phyloP scores from a whole-genome alignment of 1,140 invertebrate species.

The Pseudomyrmex gracilis region DNA sequence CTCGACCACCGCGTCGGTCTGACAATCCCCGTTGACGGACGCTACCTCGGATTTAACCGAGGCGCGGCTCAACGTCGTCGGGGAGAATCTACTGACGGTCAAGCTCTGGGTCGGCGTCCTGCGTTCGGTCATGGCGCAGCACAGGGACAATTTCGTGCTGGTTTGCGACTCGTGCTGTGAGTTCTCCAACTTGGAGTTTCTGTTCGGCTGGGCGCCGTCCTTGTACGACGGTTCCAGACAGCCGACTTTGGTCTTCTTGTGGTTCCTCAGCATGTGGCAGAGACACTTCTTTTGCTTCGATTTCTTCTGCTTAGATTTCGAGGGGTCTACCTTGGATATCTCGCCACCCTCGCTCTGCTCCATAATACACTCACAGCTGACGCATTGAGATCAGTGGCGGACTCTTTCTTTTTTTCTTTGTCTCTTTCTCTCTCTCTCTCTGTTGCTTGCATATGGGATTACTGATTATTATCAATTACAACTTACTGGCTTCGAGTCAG shows the following conservation, averaged over 20 bases:
- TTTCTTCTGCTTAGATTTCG: constrained; percentile 83
- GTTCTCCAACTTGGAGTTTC: constrained; percentile 78
- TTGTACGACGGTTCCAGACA: constrained; percentile 80
- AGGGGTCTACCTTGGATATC: constrained; percentile 74
- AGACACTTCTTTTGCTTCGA: constrained; percentile 75
- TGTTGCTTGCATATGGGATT: too few relatives aligned
- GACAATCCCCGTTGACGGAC: constrained; percentile 78
- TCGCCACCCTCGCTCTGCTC: constrained; percentile 72
- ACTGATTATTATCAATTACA: too few relatives aligned
- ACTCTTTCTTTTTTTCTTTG: too few relatives aligned
- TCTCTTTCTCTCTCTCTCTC: neutral
- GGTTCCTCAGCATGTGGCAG: constrained; percentile 81
- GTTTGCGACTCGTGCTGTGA: constrained; percentile 82
- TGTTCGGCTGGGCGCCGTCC: constrained; percentile 74
- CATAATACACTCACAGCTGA: constrained; percentile 71
- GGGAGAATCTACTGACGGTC: constrained; percentile 79
- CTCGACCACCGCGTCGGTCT: constrained; percentile 73
- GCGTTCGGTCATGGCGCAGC: constrained; percentile 84
- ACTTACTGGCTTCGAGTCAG: too few relatives aligned
- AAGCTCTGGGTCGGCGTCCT: constrained; percentile 82
- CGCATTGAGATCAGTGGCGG: neutral
- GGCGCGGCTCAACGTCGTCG: constrained; percentile 77
- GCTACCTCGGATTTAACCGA: constrained; percentile 81
- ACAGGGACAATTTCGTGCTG: constrained; percentile 83
- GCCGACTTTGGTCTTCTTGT: constrained; percentile 83